Base-by-base conservation (phyloP, 1,140 invertebrate species). In the Trypoxylus dichotomus region DNA sequence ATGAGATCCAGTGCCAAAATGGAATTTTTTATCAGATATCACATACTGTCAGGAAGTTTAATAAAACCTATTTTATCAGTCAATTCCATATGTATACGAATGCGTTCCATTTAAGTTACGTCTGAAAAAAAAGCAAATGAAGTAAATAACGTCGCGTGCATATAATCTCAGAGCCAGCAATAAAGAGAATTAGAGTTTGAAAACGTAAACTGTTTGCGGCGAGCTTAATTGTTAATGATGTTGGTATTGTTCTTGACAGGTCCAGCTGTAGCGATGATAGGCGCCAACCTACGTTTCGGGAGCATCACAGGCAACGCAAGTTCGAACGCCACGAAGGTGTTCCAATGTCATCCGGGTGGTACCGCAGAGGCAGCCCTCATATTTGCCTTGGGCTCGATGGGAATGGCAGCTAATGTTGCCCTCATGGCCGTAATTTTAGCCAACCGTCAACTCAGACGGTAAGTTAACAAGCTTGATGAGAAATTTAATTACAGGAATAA, bases 361-460 rank as follows among this genome's bases (percentile, higher is more conserved):
- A 91, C 92, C 1, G 92, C 93, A 0, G 94, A 95, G 84, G 94
- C 94, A 0, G 92, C 91, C 0, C 89, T 95, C 3, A 91, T 96
- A 78, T 91, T 95, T 81, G 91, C 91, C 32, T 88, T 96, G 5
- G 94, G 94, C 0, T 89, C 91, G 0, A 87, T 96, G 21, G 95
- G 95, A 72, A 94, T 95, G 89, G 91, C 92, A 0, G 94, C 94
- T 6, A 96, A 96, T 86, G 87, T 95, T 58, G 90, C 92, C 11
- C 89, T 95, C 11, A 95, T 96, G 92, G 89, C 90, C 1, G 90
- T 95, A n/a, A 95, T 94, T 81, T 86, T 94, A 10, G 90, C 90
- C 84, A 94, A 93, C 85, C 90, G 91, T 80, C 92, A 93, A 83
- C 87, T 94, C 6, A 87, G 93, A 84, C 92, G 93, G 93, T 94